Evolutionary conservation across 2,113 vertebrate genomes (phyloP), one percentile per base, ranked within the genome.

Genomic region (Myiozetetes cayanensis): DNA sequence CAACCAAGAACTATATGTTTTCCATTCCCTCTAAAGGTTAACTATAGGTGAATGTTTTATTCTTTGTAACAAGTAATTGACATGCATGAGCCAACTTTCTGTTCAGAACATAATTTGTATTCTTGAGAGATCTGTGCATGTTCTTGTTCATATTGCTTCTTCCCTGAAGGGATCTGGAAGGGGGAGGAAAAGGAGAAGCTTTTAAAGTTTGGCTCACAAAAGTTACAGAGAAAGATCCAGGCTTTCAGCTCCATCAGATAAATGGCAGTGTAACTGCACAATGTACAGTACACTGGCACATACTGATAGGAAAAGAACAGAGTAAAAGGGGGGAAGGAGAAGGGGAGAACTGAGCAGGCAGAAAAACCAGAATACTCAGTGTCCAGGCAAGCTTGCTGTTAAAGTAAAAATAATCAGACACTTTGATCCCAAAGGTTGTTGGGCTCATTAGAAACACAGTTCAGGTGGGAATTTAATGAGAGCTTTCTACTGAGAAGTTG

Each of bases 41-140:
- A 94, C 88, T 71, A 84, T 53, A 97, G 90, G 86, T 94, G 91
- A 97, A 90, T 10, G 25, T 96, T 94, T 95, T 90, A 92, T 86
- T 86, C 90, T 97, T 96, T 95, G 20, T 62, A 95, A 88, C 91
- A 92, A 90, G 94, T 75, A 94, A 96, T 85, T 94, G 89, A 87
- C 63, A 89, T 94, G 70, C 77, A 94, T 18, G 41, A 93, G 90
- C 94, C 90, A 96, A 95, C 71, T 96, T 96, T 91, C 79, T 83
- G 55, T 90, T 95, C 85, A 93, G 93, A 96, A 96, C 79, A 97
- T 97, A 94, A 93, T 96, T 73, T 96, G 89, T 94, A 95, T 96
- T 95, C 91, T 96, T 94, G 79, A 90, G 81, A 94, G 68, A 92
- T 94, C 53, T 93, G 65, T 93, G 87, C 12, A 0, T 85, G 75